phyloP scores from a whole-genome alignment of 2,113 vertebrate genomes.

The Notothenia rossii region DNA sequence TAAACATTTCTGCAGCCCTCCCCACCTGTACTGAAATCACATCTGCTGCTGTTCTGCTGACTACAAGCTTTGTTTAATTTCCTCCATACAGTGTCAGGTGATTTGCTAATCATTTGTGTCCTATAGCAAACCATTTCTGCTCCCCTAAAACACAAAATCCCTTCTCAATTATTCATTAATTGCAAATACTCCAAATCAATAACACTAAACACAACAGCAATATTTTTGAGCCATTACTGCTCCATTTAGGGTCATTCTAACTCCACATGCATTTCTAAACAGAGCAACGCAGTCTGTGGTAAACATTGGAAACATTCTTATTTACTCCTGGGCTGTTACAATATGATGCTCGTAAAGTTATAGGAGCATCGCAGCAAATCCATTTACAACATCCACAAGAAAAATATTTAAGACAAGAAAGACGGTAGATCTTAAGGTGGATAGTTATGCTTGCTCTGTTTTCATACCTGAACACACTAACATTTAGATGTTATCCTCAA shows the following conservation, averaged over 20 bases:
- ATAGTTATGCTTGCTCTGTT: not conserved
- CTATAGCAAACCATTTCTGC: not conserved
- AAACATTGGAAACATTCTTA: too few species aligned
- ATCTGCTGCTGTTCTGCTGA: slow-evolving; percentile 38
- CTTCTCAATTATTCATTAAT: not conserved
- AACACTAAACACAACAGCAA: not conserved
- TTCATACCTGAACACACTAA: not conserved
- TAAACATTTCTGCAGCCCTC: not conserved
- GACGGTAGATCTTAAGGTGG: not conserved
- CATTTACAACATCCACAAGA: too few species aligned
- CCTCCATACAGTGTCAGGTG: not conserved
- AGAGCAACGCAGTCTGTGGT: not conserved
- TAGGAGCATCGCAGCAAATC: too few species aligned
- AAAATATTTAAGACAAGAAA: not conserved
- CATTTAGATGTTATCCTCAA: not conserved
- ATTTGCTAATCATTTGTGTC: slow-evolving; percentile 3
- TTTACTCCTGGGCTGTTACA: too few species aligned
- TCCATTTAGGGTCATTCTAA: not conserved
- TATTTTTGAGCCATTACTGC: not conserved
- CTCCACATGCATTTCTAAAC: not conserved
- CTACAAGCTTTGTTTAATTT: not conserved
- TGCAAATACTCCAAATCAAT: not conserved
- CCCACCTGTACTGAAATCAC: not conserved
- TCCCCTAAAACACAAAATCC: not conserved
- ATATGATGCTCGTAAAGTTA: too few species aligned